Conservation (phyloP, 2,113 vertebrate genomes). For the Datnioides undecimradiatus region DNA sequence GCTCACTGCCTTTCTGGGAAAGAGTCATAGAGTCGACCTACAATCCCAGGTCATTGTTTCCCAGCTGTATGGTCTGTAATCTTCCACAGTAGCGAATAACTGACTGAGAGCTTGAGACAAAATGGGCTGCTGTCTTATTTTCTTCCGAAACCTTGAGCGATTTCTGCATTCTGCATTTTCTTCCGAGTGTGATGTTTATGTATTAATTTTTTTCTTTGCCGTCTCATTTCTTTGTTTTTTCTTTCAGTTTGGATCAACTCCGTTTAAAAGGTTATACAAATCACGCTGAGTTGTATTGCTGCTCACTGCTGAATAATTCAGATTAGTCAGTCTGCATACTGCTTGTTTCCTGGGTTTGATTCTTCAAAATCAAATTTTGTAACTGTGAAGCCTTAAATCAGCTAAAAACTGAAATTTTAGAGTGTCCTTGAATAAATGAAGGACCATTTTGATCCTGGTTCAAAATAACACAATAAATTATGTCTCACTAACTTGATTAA, state of each 20-base stretch:
- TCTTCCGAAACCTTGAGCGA: not conserved
- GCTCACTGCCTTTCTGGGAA: not conserved
- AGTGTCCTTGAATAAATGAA: not conserved
- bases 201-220: not conserved
- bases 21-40: not conserved
- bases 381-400: not conserved
- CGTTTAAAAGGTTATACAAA: not conserved
- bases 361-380: not conserved
- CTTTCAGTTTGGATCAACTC: not conserved
- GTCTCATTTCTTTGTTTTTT: not conserved
- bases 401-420: not conserved
- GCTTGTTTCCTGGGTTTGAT: not conserved
- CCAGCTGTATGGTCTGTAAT: not conserved
- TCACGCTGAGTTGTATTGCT: not conserved
- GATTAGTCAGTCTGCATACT: not conserved
- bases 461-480: not conserved
- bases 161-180: not conserved
- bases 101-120: not conserved
- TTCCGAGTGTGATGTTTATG: not conserved
- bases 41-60: not conserved
- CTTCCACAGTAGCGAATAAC: not conserved
- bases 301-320: too few species aligned
- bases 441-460: not conserved
- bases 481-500: not conserved
- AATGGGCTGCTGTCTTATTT: not conserved